These are phyloP conservation scores for Drosophila mimetica DNA, from an alignment of 2,888 invertebrate species.

Conservation along the genomic window DNA sequence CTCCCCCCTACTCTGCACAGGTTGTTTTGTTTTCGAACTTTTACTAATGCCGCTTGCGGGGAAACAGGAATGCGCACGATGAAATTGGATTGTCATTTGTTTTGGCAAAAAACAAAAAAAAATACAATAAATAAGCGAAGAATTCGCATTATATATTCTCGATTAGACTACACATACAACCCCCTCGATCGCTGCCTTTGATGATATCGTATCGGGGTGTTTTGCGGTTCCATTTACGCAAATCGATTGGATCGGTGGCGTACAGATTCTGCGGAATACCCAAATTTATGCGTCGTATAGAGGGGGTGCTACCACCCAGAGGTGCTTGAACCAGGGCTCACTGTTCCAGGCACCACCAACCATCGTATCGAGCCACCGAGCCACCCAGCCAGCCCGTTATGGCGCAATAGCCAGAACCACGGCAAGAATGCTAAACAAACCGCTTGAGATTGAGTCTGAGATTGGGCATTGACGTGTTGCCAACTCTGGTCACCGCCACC, in stretches of 20 bases:
- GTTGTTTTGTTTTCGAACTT: constrained; percentile 33
- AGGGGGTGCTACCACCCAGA: constrained; percentile 41
- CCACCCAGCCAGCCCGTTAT: constrained; percentile 41
- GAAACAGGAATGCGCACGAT: constrained; percentile 11
- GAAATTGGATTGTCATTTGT: constrained; percentile 12
- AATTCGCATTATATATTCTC: constrained; percentile 61
- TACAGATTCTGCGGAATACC: constrained; percentile 38
- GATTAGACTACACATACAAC: constrained; percentile 21
- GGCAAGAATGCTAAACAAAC: constrained; percentile 74
- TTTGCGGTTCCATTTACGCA: constrained; percentile 62
- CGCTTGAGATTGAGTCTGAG: constrained; percentile 49
- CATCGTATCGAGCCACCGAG: neutral
- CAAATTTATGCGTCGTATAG: constrained; percentile 59
- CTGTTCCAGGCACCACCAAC: constrained; percentile 1
- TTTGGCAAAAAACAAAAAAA: constrained; percentile 31
- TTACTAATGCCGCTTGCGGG: neutral
- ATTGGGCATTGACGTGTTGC: constrained; percentile 56
- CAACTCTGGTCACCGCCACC: constrained; percentile 43
- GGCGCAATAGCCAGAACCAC: constrained; percentile 66
- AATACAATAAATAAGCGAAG: too few species aligned
- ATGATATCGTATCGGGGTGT: constrained; percentile 52
- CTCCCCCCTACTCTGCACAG: too few species aligned
- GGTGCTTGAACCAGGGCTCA: constrained; percentile 65
- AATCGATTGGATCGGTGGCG: constrained; percentile 29
- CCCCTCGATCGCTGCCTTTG: constrained; percentile 42